Evolutionary conservation across 2,113 vertebrate genomes (phyloP).

Genomic region (Scolopax mira): DNA sequence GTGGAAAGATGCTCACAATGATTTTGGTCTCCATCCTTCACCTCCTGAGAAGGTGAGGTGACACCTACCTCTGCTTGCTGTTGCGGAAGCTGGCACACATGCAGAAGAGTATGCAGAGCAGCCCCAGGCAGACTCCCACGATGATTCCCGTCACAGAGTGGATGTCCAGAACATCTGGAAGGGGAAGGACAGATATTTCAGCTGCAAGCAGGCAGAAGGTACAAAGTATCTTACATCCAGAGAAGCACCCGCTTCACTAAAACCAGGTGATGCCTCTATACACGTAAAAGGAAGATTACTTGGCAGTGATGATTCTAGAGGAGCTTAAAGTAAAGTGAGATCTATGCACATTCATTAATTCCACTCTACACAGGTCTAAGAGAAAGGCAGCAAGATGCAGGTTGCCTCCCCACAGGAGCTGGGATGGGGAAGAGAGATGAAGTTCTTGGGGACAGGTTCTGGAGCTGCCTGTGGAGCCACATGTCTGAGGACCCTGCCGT

Average conservation of each 20-base stretch:
- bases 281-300: background rate
- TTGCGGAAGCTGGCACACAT: conserved; percentile 93
- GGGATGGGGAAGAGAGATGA: background rate
- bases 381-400: background rate
- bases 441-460: background rate
- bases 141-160: conserved; percentile 95
- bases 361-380: background rate
- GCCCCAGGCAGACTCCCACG: conserved; percentile 91
- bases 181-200: background rate
- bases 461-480: background rate
- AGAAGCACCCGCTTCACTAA: background rate
- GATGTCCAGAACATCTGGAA: conserved; percentile 85
- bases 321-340: background rate
- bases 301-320: background rate
- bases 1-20: background rate
- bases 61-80: conserved; percentile 83
- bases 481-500: background rate
- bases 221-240: background rate
- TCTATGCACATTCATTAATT: background rate
- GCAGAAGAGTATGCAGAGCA: conserved; percentile 94
- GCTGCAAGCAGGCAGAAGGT: background rate
- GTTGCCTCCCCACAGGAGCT: background rate
- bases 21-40: background rate
- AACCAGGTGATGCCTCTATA: background rate
- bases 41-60: background rate